phyloP scores from a whole-genome alignment of 2,113 vertebrate genomes.

The Hepsetus odoe region DNA sequence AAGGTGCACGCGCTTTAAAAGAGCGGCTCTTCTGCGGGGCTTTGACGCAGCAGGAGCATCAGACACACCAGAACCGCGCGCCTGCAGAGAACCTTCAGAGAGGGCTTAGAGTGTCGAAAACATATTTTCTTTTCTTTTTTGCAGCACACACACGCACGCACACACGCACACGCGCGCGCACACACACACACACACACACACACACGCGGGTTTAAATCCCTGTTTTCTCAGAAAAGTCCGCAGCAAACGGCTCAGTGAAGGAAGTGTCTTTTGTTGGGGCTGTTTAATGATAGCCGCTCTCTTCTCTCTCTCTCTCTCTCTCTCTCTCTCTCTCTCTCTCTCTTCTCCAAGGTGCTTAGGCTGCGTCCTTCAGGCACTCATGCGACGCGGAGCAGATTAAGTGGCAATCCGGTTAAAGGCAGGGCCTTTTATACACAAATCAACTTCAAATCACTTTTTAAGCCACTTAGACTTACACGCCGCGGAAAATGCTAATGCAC shows the following conservation, averaged over 20 bases:
- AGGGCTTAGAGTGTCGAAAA: constrained; percentile 32
- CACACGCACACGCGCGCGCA: background rate
- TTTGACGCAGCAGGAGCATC: too few relatives aligned
- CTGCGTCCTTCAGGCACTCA: constrained; percentile 82
- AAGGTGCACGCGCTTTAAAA: too few relatives aligned
- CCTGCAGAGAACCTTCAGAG: too few relatives aligned
- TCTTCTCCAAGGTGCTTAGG: constrained; percentile 78
- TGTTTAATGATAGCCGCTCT: constrained; percentile 78
- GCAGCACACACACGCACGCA: constrained; percentile 5
- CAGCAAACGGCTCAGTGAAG: constrained; percentile 66
- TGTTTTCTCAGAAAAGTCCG: constrained; percentile 59
- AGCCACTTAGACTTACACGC: constrained; percentile 86
- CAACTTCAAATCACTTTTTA: constrained; percentile 89
- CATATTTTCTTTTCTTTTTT: constrained; percentile 1
- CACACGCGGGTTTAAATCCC: background rate
- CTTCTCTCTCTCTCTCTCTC: constrained; percentile 66
- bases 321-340: constrained; percentile 64
- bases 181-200: constrained; percentile 11
- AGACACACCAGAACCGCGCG: too few relatives aligned
- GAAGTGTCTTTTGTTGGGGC: constrained; percentile 81
- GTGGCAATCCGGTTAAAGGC: constrained; percentile 84
- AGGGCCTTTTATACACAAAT: constrained; percentile 85
- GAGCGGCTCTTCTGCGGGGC: too few relatives aligned
- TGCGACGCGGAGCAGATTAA: constrained; percentile 85
- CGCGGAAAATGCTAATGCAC: constrained; percentile 83